These are phyloP conservation scores for Pegoplata infirma DNA, from an alignment of 2,888 invertebrate species.

Conservation along the genomic window DNA sequence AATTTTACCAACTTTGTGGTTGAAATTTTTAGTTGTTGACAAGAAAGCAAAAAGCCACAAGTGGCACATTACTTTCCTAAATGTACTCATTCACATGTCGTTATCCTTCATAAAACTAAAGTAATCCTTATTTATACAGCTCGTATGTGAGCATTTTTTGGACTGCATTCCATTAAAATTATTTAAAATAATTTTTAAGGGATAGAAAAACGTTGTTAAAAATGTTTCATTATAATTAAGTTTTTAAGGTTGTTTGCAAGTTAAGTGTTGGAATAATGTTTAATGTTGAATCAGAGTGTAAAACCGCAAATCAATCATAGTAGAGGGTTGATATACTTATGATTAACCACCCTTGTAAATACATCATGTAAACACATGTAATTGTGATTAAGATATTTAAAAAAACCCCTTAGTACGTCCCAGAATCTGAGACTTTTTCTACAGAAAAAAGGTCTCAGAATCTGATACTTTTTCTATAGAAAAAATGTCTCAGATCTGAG, in stretches of 20 bases:
- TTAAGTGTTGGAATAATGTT: conserved; percentile 67
- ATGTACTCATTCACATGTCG: conserved; percentile 70
- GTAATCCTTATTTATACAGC: conserved; percentile 16
- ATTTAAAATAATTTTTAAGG: conserved; percentile 20
- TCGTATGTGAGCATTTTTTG: conserved; percentile 31
- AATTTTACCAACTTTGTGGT: conserved; percentile 32
- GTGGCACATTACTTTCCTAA: conserved; percentile 73
- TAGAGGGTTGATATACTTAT: conserved; percentile 15
- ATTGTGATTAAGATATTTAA: no score
- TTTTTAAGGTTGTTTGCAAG: conserved; percentile 71
- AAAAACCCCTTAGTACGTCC: no score
- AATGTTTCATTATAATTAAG: conserved; percentile 65
- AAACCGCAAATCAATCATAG: conserved; percentile 50
- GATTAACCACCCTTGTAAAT: conserved; percentile 31
- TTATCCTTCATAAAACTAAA: conserved; percentile 41
- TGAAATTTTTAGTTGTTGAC: conserved; percentile 36
- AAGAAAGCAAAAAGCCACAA: conserved; percentile 69
- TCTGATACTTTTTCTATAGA: no score
- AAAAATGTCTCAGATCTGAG: no score
- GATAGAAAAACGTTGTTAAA: conserved; percentile 33
- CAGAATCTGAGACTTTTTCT: no score
- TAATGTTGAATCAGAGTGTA: conserved; percentile 40
- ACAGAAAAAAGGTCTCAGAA: no score
- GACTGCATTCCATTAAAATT: conserved; percentile 7
- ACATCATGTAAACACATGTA: no score